Base-by-base conservation (phyloP, 2,888 invertebrate genomes). In the Linyphia triangularis region DNA sequence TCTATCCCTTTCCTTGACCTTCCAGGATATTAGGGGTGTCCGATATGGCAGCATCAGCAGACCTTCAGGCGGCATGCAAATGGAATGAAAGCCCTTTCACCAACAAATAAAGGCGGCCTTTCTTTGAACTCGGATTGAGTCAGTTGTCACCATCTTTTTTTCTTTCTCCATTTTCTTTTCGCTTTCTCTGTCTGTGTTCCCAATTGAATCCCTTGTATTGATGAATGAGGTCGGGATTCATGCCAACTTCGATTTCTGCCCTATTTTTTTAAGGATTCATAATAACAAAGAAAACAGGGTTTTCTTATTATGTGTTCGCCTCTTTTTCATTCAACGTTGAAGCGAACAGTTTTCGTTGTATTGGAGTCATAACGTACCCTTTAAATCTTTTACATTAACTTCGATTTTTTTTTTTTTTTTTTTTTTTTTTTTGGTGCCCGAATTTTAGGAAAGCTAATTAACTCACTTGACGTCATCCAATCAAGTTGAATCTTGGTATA, bases 71-170 rank as follows among this genome's bases (percentile, higher is more conserved):
- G 33, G 26, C 37, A 22, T 43, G 70, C 40, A 40, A 40, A 33
- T 61, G 75, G 16, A 37, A 78, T 43, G 65, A 78, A 73, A 26
- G 65, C 24, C 78, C 43, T 37, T 19, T 37, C 28, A 5, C n/a
- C 77, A 26, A 3, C 2, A 26, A 43, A 78, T 78, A 78, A 65
- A 65, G 63, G 33, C 78, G 78, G 77, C 65, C 78, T 77, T 77
- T 77, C 78, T 78, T 65, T 65, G 70, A 72, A 72, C 70, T 43
- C 26, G 3, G 6, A 7, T 57, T 22, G 16, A 22, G 3, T 43
- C 43, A 10, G 43, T 16, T 10, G 3, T 43, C 43, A 4, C 16
- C 10, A 16, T 69, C 13, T 69, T 19, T 59, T 22, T 28, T 33
- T 24, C 7, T 5, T 72, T 19, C 19, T 43, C 16, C 61, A 19